Percentiles rank a stretch among this genome's conserved stretches.
phyloP scores from a whole-genome alignment of 2,113 vertebrate species.

The Chaetorhynchus papuensis region DNA sequence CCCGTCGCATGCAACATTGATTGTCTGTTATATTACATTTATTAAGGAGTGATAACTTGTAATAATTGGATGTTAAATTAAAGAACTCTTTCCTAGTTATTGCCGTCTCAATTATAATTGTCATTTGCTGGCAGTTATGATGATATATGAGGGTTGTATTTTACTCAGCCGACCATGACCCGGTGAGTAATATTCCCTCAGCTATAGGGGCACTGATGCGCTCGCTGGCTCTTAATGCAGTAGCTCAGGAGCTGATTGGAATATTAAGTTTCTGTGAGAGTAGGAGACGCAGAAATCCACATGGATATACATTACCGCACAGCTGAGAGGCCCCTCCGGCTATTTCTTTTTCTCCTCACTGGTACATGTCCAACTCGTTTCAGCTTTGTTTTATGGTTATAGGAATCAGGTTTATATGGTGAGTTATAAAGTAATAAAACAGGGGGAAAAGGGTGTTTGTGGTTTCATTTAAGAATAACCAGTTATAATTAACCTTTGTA shows the following conservation, averaged over 20 bases:
- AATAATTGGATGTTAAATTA: slow-evolving; percentile 99
- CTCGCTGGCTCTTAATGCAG: slow-evolving; percentile 82
- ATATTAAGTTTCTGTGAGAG: slow-evolving; percentile 84
- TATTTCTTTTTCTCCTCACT: slow-evolving; percentile 65
- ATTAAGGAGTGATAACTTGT: slow-evolving; percentile 99
- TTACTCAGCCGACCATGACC: slow-evolving; percentile 94
- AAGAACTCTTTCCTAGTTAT: slow-evolving; percentile 96
- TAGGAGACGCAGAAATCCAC: slow-evolving; percentile 65
- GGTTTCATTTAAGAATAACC: slow-evolving; percentile 70
- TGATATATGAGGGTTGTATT: slow-evolving; percentile 99
- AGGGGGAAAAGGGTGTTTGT: slow-evolving; percentile 57
- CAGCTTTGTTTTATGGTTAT: slow-evolving; percentile 83
- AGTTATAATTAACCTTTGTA: slow-evolving; percentile 64
- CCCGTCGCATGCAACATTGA: slow-evolving; percentile 96
- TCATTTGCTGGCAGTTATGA: slow-evolving; percentile 97
- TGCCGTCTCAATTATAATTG: slow-evolving; percentile 99
- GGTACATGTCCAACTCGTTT: slow-evolving; percentile 76
- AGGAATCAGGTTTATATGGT: slow-evolving; percentile 82
- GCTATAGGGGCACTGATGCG: slow-evolving; percentile 85
- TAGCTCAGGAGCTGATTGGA: slow-evolving; percentile 81
- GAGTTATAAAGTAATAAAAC: slow-evolving; percentile 78
- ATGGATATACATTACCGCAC: slow-evolving; percentile 54
- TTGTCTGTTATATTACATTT: slow-evolving; percentile 99
- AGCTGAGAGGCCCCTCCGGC: slow-evolving; percentile 72
- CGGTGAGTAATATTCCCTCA: slow-evolving; percentile 91